Percentiles rank a stretch among this genome's conserved stretches.
phyloP scores from a whole-genome alignment of 2,888 invertebrate genomes.

The Nebria salina region DNA sequence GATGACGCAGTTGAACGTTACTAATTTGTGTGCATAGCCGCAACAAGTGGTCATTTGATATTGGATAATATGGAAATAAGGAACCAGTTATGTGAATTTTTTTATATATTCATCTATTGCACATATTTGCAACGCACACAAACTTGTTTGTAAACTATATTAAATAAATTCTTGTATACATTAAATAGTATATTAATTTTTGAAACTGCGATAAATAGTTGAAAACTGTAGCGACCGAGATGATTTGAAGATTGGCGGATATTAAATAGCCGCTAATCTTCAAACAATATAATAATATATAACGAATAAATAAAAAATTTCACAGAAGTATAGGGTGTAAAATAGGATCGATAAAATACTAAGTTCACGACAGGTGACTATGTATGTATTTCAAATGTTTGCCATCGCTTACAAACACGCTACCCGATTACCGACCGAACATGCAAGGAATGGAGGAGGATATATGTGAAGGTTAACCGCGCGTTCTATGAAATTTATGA shows the following conservation, averaged over 20 bases:
- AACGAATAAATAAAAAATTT: neutral
- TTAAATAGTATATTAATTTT: no score
- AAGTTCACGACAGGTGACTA: neutral
- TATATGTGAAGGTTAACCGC: neutral
- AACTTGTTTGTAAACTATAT: no score
- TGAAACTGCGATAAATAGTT: no score
- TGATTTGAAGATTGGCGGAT: no score
- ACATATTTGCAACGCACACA: no score
- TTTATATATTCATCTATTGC: no score
- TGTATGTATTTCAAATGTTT: neutral
- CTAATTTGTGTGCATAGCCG: neutral
- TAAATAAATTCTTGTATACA: no score
- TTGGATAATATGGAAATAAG: neutral
- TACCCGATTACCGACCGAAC: neutral
- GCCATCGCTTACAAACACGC: neutral
- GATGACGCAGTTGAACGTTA: neutral
- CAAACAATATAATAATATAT: neutral
- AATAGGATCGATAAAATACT: neutral
- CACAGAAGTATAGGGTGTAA: neutral
- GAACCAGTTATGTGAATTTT: neutral
- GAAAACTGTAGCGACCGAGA: no score
- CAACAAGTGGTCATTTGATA: neutral
- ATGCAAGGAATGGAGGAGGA: neutral
- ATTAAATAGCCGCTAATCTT: no score
- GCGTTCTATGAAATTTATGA: conserved; percentile 1